Evolutionary conservation across 2,888 invertebrate genomes (phyloP).

Genomic region (Drosophila melanosoma): DNA sequence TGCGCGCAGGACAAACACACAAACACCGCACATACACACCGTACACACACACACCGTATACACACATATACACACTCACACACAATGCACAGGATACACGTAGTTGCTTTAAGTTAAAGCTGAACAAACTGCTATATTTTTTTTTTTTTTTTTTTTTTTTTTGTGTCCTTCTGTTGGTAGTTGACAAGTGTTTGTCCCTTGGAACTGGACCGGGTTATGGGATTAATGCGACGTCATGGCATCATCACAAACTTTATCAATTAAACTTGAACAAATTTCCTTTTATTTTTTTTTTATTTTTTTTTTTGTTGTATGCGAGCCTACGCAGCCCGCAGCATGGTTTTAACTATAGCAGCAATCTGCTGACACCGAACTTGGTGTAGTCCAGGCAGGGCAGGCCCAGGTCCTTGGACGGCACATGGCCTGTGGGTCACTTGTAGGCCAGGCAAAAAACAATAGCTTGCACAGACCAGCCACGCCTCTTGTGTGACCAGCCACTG

Average conservation of each 20-base stretch:
- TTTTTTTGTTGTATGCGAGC: conserved; percentile 45
- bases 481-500: conserved; percentile 24
- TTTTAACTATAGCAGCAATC: conserved; percentile 58
- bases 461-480: conserved; percentile 14
- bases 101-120: conserved; percentile 73
- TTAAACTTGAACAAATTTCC: conserved; percentile 73
- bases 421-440: conserved; percentile 54
- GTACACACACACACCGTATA: neutral
- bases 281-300: conserved; percentile 35
- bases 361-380: conserved; percentile 39
- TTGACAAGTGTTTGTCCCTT: conserved; percentile 19
- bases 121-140: conserved; percentile 71
- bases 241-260: conserved; percentile 78
- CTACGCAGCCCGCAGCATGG: conserved; percentile 64
- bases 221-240: conserved; percentile 76
- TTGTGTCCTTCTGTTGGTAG: conserved; percentile 22
- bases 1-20: conserved; percentile 32
- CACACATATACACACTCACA: neutral
- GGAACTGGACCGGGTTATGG: conserved; percentile 36
- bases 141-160: conserved; percentile 57
- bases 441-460: conserved; percentile 65
- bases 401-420: conserved; percentile 24
- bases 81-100: conserved; percentile 48
- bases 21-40: neutral
- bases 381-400: conserved; percentile 4